Conservation (phyloP, 2,113 vertebrate genomes). For the Arizona elegans region DNA sequence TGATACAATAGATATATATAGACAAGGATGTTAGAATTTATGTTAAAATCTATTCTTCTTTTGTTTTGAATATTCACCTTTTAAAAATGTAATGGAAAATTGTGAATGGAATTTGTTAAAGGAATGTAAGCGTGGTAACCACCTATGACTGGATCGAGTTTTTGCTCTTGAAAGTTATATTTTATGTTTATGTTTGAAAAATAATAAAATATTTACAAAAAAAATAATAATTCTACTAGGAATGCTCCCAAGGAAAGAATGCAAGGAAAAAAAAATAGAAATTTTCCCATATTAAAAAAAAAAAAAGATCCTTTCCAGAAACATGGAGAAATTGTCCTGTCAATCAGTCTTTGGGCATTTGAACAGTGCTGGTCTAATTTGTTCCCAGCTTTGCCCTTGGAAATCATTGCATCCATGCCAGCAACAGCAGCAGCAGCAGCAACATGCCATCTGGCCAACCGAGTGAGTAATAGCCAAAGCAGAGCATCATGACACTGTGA, state of each 20-base stretch:
- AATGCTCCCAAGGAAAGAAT: background rate
- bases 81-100: too few relatives aligned
- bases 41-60: too few relatives aligned
- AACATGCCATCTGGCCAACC: slow-evolving; percentile 11
- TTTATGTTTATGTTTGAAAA: too few relatives aligned
- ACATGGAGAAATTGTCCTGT: background rate
- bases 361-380: background rate
- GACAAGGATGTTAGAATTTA: too few relatives aligned
- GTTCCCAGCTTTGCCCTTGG: background rate
- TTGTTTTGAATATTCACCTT: too few relatives aligned
- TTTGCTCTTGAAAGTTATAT: too few relatives aligned
- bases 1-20: too few relatives aligned
- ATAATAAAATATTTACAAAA: too few relatives aligned
- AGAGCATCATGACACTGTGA: slow-evolving; percentile 7
- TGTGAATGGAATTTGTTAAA: too few relatives aligned
- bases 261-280: background rate
- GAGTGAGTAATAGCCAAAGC: slow-evolving; percentile 2
- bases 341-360: background rate
- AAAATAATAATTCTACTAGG: background rate
- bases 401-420: background rate
- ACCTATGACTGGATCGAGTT: too few relatives aligned
- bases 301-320: background rate
- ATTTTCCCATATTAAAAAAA: background rate
- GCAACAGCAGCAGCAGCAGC: background rate
- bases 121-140: too few relatives aligned